Conservation (phyloP, 2,888 invertebrate species). For the Biston stratarius region DNA sequence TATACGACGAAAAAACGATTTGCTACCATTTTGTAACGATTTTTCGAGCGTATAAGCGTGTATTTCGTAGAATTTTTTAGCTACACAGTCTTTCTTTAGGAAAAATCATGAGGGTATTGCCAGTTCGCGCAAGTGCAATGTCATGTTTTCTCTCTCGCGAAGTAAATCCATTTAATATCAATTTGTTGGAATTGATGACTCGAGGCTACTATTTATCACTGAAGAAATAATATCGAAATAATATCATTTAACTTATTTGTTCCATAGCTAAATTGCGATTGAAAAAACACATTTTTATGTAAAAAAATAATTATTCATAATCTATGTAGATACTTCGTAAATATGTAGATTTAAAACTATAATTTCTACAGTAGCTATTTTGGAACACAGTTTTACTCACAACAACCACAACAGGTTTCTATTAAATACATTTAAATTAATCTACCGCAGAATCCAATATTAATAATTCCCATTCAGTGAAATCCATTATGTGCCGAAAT, state of each 20-base stretch:
- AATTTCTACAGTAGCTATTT: not conserved
- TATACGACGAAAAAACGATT: conserved; percentile 8
- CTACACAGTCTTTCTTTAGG: not conserved
- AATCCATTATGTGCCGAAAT: conserved; percentile 38
- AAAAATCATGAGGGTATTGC: conserved; percentile 21
- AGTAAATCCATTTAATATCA: conserved; percentile 41
- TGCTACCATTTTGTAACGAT: not conserved
- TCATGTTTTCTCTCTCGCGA: conserved; percentile 51
- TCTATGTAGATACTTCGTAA: no score
- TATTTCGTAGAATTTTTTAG: not conserved
- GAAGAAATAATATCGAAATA: no score
- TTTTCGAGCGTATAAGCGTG: not conserved
- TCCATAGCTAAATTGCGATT: no score
- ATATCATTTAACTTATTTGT: no score
- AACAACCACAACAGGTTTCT: conserved; percentile 16
- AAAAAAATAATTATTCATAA: no score
- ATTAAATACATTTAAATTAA: conserved; percentile 23
- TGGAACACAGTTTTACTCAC: not conserved
- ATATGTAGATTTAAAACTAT: no score
- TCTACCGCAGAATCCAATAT: conserved; percentile 34
- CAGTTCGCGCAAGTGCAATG: conserved; percentile 60
- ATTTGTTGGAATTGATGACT: conserved; percentile 37
- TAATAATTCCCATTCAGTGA: conserved; percentile 38
- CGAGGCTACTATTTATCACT: not conserved
- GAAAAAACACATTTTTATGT: no score